Base-by-base conservation (phyloP, 2,113 vertebrate genomes). In the Orycteropus afer region DNA sequence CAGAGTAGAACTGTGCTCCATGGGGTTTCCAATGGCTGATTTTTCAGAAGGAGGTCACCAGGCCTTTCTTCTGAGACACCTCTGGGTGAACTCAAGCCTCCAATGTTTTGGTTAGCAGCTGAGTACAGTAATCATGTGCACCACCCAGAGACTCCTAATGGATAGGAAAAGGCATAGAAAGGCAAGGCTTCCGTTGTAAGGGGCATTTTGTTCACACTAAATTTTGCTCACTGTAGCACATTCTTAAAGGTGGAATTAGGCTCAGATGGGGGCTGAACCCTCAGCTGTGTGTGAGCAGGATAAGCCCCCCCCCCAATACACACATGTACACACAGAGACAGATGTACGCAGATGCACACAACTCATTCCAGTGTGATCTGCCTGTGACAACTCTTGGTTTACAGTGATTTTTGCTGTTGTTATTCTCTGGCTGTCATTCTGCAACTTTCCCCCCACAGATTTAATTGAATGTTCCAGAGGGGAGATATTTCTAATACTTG, bases 391-490 rank as follows among this genome's bases (percentile, higher is more conserved):
- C 37, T 42, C 40, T 23, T 20, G 3, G 47, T 55, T 80, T 61
- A 95, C 25, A 40, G 63, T 7, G 45, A 93, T n/a, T 89, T 86
- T 83, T 67, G 59, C 47, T 87, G 37, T 85, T 85, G 3, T 82
- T 80, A 59, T 69, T 83, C 84, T 77, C 89, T 89, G 85, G 85
- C 61, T 95, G 95, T 97, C 93, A 88, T 94, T 89, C 82, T 86
- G 89, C 94, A 73, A n/a, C 47, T 29, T 76, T 29, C 3, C 59
- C 84, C 83, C 86, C 51, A 78, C 42, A 42, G 96, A 95, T 94
- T 96, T 97, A 96, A 97, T 71, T 93, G 80, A 95, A 91, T 94
- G 84, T 96, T 97, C 94, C 94, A 95, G 91, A 94, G 45, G 86
- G 89, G 86, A 97, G 80, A 91, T 67, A 94, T 93, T 94, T 95